These are phyloP conservation scores for Bufo gargarizans DNA, from an alignment of 2,113 vertebrate species.

Conservation along the genomic window DNA sequence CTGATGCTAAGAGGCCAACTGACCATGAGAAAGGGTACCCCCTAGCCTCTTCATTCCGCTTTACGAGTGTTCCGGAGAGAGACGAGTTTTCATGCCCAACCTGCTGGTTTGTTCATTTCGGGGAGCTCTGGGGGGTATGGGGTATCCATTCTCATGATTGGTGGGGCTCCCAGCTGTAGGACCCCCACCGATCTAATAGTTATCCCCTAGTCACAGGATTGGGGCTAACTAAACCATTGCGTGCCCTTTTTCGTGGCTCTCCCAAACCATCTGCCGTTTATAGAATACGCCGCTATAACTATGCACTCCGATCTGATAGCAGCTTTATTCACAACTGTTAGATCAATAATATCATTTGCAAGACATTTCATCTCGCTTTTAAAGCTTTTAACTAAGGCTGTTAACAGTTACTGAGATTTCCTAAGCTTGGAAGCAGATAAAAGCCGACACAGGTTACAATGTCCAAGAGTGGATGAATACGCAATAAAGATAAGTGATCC, in stretches of 20 bases:
- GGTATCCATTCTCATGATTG: too few species aligned
- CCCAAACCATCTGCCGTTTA: background rate
- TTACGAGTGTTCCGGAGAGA: too few species aligned
- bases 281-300: background rate
- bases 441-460: conserved; percentile 1
- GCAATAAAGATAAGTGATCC: background rate
- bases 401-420: conserved; percentile 22
- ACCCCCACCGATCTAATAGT: too few species aligned
- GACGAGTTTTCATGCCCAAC: too few species aligned
- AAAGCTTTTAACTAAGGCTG: background rate
- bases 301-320: background rate
- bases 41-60: too few species aligned
- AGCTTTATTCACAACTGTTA: background rate
- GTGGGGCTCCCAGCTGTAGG: too few species aligned
- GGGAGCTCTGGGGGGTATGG: too few species aligned
- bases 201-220: too few species aligned
- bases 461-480: conserved; percentile 5
- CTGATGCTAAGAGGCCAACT: too few species aligned
- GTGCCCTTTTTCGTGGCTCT: background rate
- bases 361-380: background rate
- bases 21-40: too few species aligned
- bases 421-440: conserved; percentile 10
- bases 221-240: too few species aligned
- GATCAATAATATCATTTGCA: conserved; percentile 10
- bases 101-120: too few species aligned